phyloP scores from a whole-genome alignment of 37 sponge, comb jelly and placozoan genomes.

The Bolinopsis microptera region DNA sequence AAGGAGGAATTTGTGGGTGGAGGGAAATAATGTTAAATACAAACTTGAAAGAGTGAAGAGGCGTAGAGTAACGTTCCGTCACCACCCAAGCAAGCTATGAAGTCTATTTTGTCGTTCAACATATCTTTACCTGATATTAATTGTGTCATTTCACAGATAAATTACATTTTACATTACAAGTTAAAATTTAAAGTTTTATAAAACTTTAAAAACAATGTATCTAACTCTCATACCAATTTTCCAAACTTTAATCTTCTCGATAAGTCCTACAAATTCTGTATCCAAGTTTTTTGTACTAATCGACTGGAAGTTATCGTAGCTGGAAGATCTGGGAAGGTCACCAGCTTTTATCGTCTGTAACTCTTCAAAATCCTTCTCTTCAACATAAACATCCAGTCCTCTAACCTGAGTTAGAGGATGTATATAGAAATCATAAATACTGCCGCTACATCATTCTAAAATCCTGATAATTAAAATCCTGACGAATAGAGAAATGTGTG shows the following conservation, averaged over 20 bases:
- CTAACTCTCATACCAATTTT: too few species aligned
- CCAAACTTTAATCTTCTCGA: conserved; percentile 34
- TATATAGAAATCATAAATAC: background rate
- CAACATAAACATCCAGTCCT: conserved; percentile 33
- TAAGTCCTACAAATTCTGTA: background rate
- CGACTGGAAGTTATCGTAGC: conserved; percentile 23
- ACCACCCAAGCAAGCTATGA: conserved; percentile 87
- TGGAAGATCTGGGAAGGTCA: background rate
- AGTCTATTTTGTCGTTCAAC: conserved; percentile 68
- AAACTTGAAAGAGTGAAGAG: conserved; percentile 84
- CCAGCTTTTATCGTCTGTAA: conserved; percentile 21
- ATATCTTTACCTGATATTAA: conserved; percentile 12
- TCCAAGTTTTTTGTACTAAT: background rate
- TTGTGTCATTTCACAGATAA: too few species aligned
- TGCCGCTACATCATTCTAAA: too few species aligned
- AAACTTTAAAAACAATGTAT: too few species aligned
- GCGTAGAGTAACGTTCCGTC: conserved; percentile 94
- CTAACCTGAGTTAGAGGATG: background rate
- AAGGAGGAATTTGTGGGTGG: background rate
- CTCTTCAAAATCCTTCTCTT: conserved; percentile 42
- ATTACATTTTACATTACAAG: too few species aligned
- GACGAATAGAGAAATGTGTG: too few species aligned
- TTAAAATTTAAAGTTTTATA: too few species aligned
- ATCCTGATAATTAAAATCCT: too few species aligned
- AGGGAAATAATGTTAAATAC: too few species aligned